Percentiles rank a stretch among this genome's conserved stretches.
phyloP scores from a whole-genome alignment of 2,797 vertebrate species.

The Cercopithecus diana region DNA sequence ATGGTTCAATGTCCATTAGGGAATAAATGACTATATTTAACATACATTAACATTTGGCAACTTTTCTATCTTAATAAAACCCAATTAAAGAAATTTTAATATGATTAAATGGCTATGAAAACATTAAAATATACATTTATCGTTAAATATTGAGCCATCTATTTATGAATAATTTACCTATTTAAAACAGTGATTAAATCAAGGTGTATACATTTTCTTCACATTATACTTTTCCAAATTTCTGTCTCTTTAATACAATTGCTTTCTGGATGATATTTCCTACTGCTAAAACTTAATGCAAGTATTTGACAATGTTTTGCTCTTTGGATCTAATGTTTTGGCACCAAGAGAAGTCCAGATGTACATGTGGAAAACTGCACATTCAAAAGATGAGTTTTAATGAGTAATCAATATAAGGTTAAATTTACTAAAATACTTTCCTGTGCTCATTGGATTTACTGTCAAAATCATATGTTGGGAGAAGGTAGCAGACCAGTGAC shows the following conservation, averaged over 20 bases:
- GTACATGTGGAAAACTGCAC: background rate
- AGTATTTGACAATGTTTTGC: background rate
- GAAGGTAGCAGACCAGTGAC: background rate
- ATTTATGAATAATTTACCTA: background rate
- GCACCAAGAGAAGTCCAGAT: background rate
- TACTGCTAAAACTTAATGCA: background rate
- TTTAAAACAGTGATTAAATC: background rate
- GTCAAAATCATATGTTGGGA: background rate
- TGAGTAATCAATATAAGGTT: background rate
- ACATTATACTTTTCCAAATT: background rate
- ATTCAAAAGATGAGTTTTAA: background rate
- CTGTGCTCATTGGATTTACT: background rate
- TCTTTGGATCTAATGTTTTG: background rate
- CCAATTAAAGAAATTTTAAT: conserved; percentile 8
- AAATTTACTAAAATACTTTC: background rate
- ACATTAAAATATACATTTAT: background rate
- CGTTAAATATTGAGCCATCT: background rate
- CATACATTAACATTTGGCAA: background rate
- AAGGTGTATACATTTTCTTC: background rate
- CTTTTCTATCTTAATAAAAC: background rate
- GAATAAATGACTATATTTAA: conserved; percentile 35
- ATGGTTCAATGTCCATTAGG: background rate
- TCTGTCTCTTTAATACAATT: background rate
- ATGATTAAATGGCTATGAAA: background rate
- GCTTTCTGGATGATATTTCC: background rate